Percentiles rank a stretch among this genome's conserved stretches.
Evolutionary conservation across 2,888 invertebrate genomes (phyloP).

Genomic region (Esperia sulphurella): DNA sequence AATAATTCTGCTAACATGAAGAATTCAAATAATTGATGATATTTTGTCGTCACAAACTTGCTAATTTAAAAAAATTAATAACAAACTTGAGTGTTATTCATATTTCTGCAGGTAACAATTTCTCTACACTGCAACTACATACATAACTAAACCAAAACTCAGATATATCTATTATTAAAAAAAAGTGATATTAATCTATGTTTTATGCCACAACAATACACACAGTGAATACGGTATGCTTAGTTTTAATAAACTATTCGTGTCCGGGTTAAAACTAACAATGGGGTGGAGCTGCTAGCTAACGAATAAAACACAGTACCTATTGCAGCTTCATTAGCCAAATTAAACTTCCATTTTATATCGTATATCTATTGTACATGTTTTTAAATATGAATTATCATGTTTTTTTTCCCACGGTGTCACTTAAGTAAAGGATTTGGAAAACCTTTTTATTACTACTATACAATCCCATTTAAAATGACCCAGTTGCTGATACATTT

Average conservation of each 20-base stretch:
- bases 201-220: background rate
- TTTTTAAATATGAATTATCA: background rate
- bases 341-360: background rate
- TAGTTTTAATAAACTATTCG: conserved; percentile 7
- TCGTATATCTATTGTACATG: background rate
- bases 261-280: conserved; percentile 7
- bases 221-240: background rate
- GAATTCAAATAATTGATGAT: too few species aligned
- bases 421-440: too few species aligned
- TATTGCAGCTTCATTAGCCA: conserved; percentile 7
- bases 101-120: too few species aligned
- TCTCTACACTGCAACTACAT: too few species aligned
- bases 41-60: too few species aligned
- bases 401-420: background rate
- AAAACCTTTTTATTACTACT: too few species aligned
- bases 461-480: too few species aligned
- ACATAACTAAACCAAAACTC: too few species aligned
- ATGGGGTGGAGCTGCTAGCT: conserved; percentile 6
- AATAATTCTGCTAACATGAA: too few species aligned
- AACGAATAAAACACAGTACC: background rate
- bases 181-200: background rate
- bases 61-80: too few species aligned
- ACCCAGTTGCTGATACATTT: too few species aligned
- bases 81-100: too few species aligned
- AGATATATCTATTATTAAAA: background rate